Evolutionary conservation across 2,888 invertebrate genomes (phyloP).

Genomic region (Drosophila prolongata): DNA sequence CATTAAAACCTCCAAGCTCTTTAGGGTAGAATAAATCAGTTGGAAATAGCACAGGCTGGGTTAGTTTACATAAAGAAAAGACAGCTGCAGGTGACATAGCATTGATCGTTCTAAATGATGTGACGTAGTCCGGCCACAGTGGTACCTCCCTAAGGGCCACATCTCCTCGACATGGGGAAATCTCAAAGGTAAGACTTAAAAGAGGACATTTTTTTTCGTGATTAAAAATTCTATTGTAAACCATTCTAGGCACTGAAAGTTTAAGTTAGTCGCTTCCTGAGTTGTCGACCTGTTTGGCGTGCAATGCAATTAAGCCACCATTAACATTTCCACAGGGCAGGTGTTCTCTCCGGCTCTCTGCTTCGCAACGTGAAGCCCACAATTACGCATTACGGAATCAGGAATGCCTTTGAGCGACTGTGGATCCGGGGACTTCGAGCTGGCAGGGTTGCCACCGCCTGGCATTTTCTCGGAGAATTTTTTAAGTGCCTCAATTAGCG

Average conservation of each 20-base stretch:
- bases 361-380: conserved; percentile 23
- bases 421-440: conserved; percentile 20
- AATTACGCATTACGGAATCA: conserved; percentile 64
- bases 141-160: conserved; percentile 3
- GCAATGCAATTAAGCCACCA: conserved; percentile 63
- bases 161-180: too few species aligned
- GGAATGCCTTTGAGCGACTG: conserved; percentile 17
- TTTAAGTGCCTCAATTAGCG: conserved; percentile 42
- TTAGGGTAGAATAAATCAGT: conserved; percentile 31
- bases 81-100: conserved; percentile 55
- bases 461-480: conserved; percentile 40
- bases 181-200: not conserved
- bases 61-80: conserved; percentile 34
- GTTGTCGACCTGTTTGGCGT: conserved; percentile 31
- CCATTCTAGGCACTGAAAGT: too few species aligned
- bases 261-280: not conserved
- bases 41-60: conserved; percentile 17
- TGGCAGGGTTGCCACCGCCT: conserved; percentile 38
- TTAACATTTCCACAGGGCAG: conserved; percentile 74
- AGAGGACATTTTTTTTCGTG: too few species aligned
- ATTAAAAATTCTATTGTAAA: not conserved
- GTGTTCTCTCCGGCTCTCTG: conserved; percentile 46
- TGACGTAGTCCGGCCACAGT: conserved; percentile 31
- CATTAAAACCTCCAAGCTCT: conserved; percentile 1
- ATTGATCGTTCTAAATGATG: conserved; percentile 16